Evolutionary conservation across 30 jellyfish, hydroid and myxozoan species (phyloP).

Genomic region (Clytia hemisphaerica): DNA sequence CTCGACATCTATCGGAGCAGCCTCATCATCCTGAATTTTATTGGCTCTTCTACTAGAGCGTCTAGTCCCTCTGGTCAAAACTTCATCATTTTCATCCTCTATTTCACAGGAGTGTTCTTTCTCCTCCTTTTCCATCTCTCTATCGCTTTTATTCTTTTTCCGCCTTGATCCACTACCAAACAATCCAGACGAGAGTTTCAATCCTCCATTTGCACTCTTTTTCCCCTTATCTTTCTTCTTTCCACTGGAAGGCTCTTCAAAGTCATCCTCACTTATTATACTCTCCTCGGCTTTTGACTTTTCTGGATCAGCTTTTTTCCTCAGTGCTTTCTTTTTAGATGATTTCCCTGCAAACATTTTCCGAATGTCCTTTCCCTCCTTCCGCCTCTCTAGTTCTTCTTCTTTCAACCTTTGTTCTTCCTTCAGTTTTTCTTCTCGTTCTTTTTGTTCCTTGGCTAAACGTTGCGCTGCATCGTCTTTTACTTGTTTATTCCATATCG

Average conservation of each 20-base stretch:
- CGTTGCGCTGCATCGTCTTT: conserved; percentile 16
- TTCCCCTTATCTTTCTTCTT: conserved; percentile 3
- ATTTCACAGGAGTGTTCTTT: neutral
- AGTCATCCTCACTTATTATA: neutral
- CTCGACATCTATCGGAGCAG: neutral
- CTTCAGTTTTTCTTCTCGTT: neutral
- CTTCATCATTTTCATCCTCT: neutral
- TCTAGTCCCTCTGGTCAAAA: neutral
- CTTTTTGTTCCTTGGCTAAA: neutral
- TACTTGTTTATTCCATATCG: conserved; percentile 33
- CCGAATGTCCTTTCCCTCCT: conserved; percentile 2
- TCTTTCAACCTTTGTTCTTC: neutral
- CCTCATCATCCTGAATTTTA: neutral
- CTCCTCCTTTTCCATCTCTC: neutral
- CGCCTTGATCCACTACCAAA: neutral
- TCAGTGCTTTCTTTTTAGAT: neutral
- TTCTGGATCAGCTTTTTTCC: neutral
- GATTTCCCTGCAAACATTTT: neutral
- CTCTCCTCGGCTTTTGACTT: conserved; percentile 12
- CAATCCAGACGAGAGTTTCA: neutral
- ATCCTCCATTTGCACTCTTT: neutral
- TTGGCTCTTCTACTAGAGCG: neutral
- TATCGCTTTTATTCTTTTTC: neutral
- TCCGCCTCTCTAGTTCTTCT: neutral
- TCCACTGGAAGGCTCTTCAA: neutral